Conservation (phyloP, 2,113 vertebrate genomes). For the Melanotaenia duboulayi region DNA sequence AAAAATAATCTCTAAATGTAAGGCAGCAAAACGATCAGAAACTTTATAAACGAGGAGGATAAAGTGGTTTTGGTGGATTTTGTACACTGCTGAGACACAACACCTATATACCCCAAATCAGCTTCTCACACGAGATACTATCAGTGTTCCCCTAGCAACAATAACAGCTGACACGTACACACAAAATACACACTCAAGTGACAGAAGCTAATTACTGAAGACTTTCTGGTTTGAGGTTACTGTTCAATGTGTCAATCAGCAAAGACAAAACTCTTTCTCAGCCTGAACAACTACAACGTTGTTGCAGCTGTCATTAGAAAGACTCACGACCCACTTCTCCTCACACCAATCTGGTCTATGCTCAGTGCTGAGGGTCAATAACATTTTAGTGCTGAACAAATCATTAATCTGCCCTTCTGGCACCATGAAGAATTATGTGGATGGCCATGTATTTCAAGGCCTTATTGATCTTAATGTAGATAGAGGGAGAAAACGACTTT, state of each 20-base stretch:
- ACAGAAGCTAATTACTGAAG: constrained; percentile 23
- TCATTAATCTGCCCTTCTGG: constrained; percentile 44
- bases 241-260: constrained; percentile 18
- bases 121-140: no score
- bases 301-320: constrained; percentile 27
- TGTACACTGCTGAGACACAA: no score
- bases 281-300: constrained; percentile 21
- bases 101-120: no score
- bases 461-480: constrained; percentile 8
- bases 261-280: constrained; percentile 14
- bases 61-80: no score
- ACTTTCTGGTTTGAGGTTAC: constrained; percentile 9
- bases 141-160: not conserved
- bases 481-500: not conserved
- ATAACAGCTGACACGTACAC: constrained; percentile 1
- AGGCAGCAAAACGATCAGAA: no score
- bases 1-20: no score
- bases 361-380: constrained; percentile 49
- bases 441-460: constrained; percentile 24
- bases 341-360: not conserved
- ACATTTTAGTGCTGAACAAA: constrained; percentile 60
- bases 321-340: constrained; percentile 9
- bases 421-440: constrained; percentile 20
- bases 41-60: no score
- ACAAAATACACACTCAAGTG: not conserved